phyloP scores from a whole-genome alignment of 1,140 invertebrate genomes.

The Achatina immaculata region DNA sequence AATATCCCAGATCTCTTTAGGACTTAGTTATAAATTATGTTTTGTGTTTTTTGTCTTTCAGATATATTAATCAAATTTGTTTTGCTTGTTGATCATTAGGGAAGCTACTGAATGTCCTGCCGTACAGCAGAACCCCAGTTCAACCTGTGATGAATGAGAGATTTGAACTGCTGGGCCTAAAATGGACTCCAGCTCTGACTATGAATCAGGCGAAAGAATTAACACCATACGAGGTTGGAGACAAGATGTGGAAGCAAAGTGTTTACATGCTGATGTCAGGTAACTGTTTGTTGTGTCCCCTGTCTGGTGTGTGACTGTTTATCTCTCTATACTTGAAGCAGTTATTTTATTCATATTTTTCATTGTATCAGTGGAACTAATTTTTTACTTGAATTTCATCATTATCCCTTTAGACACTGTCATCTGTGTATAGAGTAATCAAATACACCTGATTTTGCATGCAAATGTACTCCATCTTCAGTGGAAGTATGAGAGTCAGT shows the following conservation, averaged over 20 bases:
- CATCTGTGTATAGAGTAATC: too few relatives aligned
- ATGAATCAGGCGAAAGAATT: constrained; percentile 64
- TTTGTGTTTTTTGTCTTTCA: too few relatives aligned
- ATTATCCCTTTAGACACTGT: too few relatives aligned
- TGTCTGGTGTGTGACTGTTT: too few relatives aligned
- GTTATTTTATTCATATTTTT: not conserved
- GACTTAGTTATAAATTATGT: too few relatives aligned
- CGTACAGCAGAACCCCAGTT: constrained; percentile 55
- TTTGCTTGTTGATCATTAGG: too few relatives aligned
- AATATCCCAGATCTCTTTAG: too few relatives aligned
- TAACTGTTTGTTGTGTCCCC: constrained; percentile 42
- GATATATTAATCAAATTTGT: too few relatives aligned
- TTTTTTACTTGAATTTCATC: too few relatives aligned
- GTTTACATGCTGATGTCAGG: constrained; percentile 61
- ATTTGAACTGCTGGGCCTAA: constrained; percentile 66
- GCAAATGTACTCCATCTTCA: too few relatives aligned
- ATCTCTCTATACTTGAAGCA: not conserved
- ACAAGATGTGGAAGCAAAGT: constrained; percentile 61
- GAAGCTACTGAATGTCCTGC: constrained; percentile 55
- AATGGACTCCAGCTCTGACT: constrained; percentile 63
- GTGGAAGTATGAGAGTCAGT: too few relatives aligned
- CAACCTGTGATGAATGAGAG: constrained; percentile 49
- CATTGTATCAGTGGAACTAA: not conserved
- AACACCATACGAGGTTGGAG: constrained; percentile 66
- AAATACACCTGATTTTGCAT: too few relatives aligned